These are phyloP conservation scores for Drosophila rufa DNA, from an alignment of 1,140 invertebrate species.

Conservation along the genomic window DNA sequence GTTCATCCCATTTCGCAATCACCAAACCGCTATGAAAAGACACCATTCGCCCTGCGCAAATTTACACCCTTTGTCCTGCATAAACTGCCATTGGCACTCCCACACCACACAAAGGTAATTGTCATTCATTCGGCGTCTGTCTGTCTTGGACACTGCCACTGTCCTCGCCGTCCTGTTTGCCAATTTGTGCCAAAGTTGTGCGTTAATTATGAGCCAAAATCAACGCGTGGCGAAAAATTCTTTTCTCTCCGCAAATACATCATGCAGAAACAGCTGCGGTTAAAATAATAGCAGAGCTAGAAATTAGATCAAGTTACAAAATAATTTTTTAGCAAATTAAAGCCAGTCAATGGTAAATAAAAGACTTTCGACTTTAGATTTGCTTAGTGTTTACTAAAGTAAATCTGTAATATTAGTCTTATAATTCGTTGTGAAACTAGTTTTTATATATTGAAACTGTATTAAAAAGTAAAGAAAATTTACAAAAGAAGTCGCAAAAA, in stretches of 20 bases:
- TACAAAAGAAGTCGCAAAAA: no score
- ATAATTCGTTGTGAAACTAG: no score
- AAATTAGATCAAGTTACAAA: background rate
- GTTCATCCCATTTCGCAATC: constrained; percentile 75
- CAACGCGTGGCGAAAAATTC: constrained; percentile 60
- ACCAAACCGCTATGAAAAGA: constrained; percentile 65
- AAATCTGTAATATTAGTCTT: no score
- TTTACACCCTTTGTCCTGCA: constrained; percentile 21
- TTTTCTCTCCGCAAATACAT: constrained; percentile 42
- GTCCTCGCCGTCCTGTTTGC: constrained; percentile 67
- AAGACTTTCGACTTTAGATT: no score
- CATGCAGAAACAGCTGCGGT: constrained; percentile 17
- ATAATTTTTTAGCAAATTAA: no score
- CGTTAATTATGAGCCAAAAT: constrained; percentile 81
- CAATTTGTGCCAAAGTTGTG: constrained; percentile 75
- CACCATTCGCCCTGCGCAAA: constrained; percentile 4
- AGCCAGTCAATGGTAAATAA: no score
- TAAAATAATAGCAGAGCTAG: constrained; percentile 6
- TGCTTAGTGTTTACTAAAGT: no score
- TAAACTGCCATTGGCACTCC: constrained; percentile 48
- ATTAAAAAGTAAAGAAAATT: no score
- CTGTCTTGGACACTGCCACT: constrained; percentile 39
- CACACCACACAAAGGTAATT: constrained; percentile 67
- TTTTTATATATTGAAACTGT: no score
- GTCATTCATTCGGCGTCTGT: constrained; percentile 56